These are phyloP conservation scores for Syrphus vitripennis DNA, from an alignment of 2,888 invertebrate genomes.

Conservation along the genomic window DNA sequence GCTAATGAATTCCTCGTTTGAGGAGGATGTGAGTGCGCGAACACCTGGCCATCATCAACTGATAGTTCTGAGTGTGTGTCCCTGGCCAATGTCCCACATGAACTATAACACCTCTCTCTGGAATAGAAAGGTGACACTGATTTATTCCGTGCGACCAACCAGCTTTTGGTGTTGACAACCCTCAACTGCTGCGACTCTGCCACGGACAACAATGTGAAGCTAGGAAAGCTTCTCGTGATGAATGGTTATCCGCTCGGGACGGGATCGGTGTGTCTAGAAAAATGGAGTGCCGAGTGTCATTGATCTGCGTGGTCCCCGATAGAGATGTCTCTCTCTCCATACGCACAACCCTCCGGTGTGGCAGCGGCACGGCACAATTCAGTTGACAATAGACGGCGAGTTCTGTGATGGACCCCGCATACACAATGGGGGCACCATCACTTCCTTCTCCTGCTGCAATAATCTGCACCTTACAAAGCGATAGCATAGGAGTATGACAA, in stretches of 20 bases:
- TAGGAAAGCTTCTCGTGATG: constrained; percentile 55
- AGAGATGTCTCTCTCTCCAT: constrained; percentile 66
- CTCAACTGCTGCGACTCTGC: not conserved
- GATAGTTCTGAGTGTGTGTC: not conserved
- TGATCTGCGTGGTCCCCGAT: constrained; percentile 54
- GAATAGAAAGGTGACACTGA: constrained; percentile 53
- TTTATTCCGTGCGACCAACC: constrained; percentile 60
- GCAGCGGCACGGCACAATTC: not conserved
- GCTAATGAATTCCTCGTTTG: constrained; percentile 56
- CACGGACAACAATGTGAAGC: constrained; percentile 54
- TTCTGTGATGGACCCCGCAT: constrained; percentile 46
- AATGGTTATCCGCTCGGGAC: constrained; percentile 59
- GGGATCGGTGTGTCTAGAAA: constrained; percentile 25
- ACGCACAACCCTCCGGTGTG: constrained; percentile 39
- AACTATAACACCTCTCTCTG: constrained; percentile 60
- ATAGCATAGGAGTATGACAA: not conserved
- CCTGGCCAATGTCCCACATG: constrained; percentile 39
- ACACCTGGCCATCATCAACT: constrained; percentile 55
- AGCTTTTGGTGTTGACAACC: constrained; percentile 57
- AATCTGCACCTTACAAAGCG: constrained; percentile 49
- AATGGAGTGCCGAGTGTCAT: constrained; percentile 35
- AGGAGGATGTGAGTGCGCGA: constrained; percentile 24
- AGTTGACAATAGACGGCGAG: constrained; percentile 46
- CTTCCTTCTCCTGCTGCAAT: constrained; percentile 17
- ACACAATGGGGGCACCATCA: constrained; percentile 34